A percentile compares a stretch with the other conserved stretches of the same genome.
Evolutionary conservation across 2,113 vertebrate genomes (phyloP).

Genomic region (Notiomystis cincta): DNA sequence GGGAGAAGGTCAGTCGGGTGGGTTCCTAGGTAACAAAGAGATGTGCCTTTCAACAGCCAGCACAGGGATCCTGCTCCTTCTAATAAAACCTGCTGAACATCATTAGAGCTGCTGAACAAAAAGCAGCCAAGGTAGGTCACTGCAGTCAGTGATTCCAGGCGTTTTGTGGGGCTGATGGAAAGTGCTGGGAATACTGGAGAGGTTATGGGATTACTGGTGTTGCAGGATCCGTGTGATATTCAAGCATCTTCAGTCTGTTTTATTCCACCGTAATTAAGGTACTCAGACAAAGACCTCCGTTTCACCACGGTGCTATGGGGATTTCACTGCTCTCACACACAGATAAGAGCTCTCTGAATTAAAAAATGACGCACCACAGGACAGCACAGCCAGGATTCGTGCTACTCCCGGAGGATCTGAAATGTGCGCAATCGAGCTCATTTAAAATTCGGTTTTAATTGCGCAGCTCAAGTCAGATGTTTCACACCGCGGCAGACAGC

Average conservation of each 20-base stretch:
- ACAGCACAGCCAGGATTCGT: neutral
- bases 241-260: neutral
- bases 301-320: accelerated
- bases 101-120: neutral
- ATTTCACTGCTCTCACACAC: too few relatives aligned
- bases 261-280: neutral
- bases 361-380: neutral
- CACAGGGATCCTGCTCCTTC: neutral
- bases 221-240: accelerated
- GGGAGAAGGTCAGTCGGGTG: neutral
- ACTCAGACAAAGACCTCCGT: neutral
- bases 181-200: neutral
- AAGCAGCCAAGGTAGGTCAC: neutral
- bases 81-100: neutral
- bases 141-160: neutral
- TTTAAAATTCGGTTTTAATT: neutral
- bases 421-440: neutral
- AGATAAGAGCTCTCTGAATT: accelerated
- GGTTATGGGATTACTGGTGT: accelerated
- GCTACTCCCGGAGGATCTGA: neutral
- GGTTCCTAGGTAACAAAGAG: constrained; percentile 24
- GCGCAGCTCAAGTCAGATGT: neutral
- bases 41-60: neutral
- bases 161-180: neutral
- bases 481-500: neutral